These are phyloP conservation scores for Dicrurus megarhynchus DNA, from an alignment of 2,113 vertebrate species.

Conservation along the genomic window DNA sequence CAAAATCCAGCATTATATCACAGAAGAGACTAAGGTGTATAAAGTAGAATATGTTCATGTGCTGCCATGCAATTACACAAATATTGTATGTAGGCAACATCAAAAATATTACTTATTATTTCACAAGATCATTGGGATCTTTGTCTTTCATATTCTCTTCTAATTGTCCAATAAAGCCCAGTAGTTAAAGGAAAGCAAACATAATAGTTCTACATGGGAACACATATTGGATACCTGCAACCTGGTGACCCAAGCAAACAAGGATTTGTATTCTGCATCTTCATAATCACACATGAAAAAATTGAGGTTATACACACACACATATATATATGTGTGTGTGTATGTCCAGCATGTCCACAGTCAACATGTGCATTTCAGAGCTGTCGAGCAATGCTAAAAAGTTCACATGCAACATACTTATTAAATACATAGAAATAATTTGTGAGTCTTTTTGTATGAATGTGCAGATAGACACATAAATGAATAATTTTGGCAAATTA, in stretches of 20 bases:
- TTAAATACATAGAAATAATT: background rate
- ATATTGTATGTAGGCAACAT: background rate
- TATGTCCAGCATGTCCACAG: too few species aligned
- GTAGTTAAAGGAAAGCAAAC: background rate
- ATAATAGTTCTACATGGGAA: background rate
- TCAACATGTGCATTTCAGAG: background rate
- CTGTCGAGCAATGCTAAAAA: background rate
- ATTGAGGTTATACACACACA: too few species aligned
- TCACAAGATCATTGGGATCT: background rate
- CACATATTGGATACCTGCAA: background rate
- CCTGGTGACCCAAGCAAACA: background rate
- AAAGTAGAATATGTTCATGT: background rate
- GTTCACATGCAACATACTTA: background rate
- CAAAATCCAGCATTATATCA: background rate
- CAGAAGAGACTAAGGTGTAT: background rate
- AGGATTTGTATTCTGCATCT: background rate
- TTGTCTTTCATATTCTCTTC: background rate
- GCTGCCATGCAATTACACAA: background rate
- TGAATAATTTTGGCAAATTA: background rate
- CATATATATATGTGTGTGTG: fast-evolving
- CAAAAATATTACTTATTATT: background rate
- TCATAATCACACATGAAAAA: background rate
- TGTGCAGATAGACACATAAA: background rate
- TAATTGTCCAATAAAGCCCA: background rate
- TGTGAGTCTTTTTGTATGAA: background rate